Evolutionary conservation across 2,797 vertebrate genomes (phyloP).

Genomic region (Micromesistius poutassou): DNA sequence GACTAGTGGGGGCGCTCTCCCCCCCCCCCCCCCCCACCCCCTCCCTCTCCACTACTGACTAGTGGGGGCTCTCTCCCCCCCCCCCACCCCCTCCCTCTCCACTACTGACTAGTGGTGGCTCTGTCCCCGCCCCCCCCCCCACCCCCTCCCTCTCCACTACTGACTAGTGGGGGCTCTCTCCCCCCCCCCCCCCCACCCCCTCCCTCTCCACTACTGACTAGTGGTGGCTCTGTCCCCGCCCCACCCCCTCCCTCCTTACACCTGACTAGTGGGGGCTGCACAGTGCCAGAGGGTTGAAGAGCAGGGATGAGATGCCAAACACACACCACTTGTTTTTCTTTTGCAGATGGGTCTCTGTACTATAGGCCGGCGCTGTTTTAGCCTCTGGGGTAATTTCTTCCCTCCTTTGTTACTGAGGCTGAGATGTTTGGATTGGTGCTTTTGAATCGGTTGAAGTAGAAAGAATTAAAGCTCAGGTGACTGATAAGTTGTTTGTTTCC

Average conservation of each 20-base stretch:
- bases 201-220: no score
- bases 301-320: neutral
- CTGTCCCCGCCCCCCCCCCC: neutral
- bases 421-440: constrained; percentile 43
- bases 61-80: no score
- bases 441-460: constrained; percentile 41
- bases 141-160: no score
- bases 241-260: neutral
- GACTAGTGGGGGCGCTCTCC: no score
- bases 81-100: no score
- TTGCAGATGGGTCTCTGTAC: neutral
- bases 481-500: constrained; percentile 30
- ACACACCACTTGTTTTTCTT: neutral
- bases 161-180: no score
- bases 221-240: no score
- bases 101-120: no score
- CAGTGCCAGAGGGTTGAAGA: neutral
- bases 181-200: no score
- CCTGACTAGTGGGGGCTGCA: neutral
- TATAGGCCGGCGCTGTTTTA: neutral
- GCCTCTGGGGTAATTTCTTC: constrained; percentile 9
- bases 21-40: no score
- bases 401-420: neutral
- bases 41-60: no score
- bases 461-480: constrained; percentile 45